Evolutionary conservation across 2,797 vertebrate species (phyloP).

Genomic region (Pseudochromis fuscus): DNA sequence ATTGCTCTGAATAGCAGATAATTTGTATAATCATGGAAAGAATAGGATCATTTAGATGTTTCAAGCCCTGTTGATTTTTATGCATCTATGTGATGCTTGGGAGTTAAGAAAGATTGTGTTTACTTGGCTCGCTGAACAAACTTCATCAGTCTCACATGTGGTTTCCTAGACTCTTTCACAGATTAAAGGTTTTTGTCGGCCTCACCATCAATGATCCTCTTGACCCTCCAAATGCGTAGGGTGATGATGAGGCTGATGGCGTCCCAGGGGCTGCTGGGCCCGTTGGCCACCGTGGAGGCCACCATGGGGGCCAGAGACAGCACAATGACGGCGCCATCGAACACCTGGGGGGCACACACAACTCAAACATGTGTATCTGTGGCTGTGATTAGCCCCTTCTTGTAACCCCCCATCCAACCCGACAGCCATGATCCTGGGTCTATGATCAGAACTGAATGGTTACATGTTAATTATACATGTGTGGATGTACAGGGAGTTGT

Average conservation of each 20-base stretch:
- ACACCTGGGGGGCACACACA: constrained; percentile 82
- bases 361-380: constrained; percentile 1
- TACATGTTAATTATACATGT: not conserved
- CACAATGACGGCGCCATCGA: constrained; percentile 94
- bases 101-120: constrained; percentile 16
- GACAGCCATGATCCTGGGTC: not conserved
- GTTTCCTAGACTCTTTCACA: not conserved
- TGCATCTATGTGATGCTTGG: constrained; percentile 9
- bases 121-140: constrained; percentile 8
- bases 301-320: constrained; percentile 97
- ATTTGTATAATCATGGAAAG: constrained; percentile 71
- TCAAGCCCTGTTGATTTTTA: constrained; percentile 27
- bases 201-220: constrained; percentile 98
- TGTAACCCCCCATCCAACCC: not conserved
- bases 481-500: not conserved
- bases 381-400: not conserved
- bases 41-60: constrained; percentile 52
- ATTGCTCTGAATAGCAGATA: constrained; percentile 78
- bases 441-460: not conserved
- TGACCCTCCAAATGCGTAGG: constrained; percentile 96
- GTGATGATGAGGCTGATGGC: constrained; percentile 99
- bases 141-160: not conserved
- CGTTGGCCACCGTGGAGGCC: constrained; percentile 97
- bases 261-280: constrained; percentile 98
- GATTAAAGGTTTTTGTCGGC: not conserved